Conservation (phyloP, 2,113 vertebrate genomes). For the Gopherus evgoodei region DNA sequence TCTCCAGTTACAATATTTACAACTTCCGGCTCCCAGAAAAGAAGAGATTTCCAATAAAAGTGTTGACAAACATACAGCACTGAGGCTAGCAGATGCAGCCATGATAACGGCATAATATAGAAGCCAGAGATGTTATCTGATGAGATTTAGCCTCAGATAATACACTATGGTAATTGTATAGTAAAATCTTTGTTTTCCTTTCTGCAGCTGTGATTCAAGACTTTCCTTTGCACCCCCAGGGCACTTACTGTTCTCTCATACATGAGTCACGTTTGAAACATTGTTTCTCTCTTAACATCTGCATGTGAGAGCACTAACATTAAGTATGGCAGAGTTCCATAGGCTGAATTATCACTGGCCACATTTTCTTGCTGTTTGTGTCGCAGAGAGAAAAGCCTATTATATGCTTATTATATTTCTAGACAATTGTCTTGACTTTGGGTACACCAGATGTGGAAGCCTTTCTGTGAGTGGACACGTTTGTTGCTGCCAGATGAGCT, state of each 20-base stretch:
- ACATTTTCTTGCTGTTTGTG: background rate
- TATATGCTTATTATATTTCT: background rate
- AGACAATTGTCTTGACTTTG: background rate
- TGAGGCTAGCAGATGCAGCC: background rate
- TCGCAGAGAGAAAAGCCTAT: background rate
- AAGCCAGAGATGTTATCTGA: background rate
- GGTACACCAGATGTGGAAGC: rapidly evolving
- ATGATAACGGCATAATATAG: rapidly evolving
- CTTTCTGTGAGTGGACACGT: background rate
- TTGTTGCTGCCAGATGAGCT: background rate
- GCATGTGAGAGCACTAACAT: background rate
- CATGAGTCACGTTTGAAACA: background rate
- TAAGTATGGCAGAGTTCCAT: background rate
- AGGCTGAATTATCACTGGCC: background rate
- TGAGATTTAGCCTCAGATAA: background rate
- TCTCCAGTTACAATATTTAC: rapidly evolving
- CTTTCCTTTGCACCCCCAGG: background rate
- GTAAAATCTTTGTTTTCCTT: background rate
- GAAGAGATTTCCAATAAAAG: background rate
- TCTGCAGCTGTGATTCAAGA: background rate
- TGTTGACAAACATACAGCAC: background rate
- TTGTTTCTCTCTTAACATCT: background rate
- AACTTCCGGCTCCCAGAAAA: rapidly evolving
- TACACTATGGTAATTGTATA: rapidly evolving
- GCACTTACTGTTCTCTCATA: background rate